Base-by-base conservation (phyloP, 2,113 vertebrate genomes). In the Elephantulus edwardii region DNA sequence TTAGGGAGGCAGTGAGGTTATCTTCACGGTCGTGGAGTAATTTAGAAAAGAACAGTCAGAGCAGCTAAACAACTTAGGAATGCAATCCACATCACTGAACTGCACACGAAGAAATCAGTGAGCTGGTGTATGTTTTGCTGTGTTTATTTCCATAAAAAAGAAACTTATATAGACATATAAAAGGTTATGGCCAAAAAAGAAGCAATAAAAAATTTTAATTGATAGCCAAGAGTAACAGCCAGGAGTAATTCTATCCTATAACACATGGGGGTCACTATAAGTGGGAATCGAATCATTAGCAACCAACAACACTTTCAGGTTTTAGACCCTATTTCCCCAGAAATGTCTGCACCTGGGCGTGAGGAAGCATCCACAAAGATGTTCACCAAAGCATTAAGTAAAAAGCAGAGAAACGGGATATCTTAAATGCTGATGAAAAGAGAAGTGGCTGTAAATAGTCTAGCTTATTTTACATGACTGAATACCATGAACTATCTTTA, bases 401-500 rank as follows among this genome's bases (percentile, higher is more conserved):
- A 6, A 33, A 52, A 38, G 28, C 44, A n/a, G 50, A 24, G 24
- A 40, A 46, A 14, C 38, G 35, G 50, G 70, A 38, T 24, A 12
- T 30, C 24, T 11, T 20, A 40, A 56, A 28, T 13, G 42, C 12
- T 58, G n/a, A 6, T 7, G 8, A 52, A 44, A 1, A 26, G 86
- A 30, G 11, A 76, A 6, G 60, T 13, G 50, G 44, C 85, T 85
- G 35, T 14, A 13, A 4, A 66, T 12, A 48, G n/a, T 14, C 46
- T 3, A 11, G 42, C n/a, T n/a, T n/a, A n/a, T n/a, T n/a, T 20
- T 28, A 14, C 46, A 33, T 10, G 0, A 6, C 0, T 8, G 46
- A 17, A 38, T 17, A 66, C 5, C 1, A 28, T 0, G 5, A 60
- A 30, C 9, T 3, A 1, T 11, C 30, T 3, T n/a, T n/a, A 62